A percentile compares a stretch with the other conserved stretches of the same genome.
phyloP scores from a whole-genome alignment of 2,113 vertebrate genomes.

The Sarotherodon lohbergeri region DNA sequence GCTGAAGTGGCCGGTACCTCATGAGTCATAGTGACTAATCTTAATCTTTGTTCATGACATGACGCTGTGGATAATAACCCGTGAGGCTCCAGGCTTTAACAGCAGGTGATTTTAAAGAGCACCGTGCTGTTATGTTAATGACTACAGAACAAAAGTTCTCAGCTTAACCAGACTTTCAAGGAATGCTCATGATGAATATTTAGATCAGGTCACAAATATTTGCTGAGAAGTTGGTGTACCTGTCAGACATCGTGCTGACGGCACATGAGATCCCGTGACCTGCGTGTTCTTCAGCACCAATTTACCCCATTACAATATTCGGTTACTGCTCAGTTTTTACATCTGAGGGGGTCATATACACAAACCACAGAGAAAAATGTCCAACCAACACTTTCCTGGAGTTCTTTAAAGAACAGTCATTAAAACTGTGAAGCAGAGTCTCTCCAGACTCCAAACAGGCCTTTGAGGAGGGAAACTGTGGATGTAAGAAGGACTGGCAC shows the following conservation, averaged over 20 bases:
- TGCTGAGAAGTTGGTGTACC: background rate
- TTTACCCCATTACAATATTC: background rate
- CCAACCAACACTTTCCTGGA: background rate
- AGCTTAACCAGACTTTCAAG: background rate
- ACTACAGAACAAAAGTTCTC: background rate
- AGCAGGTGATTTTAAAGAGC: background rate
- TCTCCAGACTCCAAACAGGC: background rate
- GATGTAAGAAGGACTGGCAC: background rate
- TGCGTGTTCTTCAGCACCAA: background rate
- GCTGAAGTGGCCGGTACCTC: background rate
- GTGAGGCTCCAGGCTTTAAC: background rate
- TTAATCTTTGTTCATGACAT: background rate
- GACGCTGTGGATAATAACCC: background rate
- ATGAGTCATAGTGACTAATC: background rate
- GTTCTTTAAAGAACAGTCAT: background rate
- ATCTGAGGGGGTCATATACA: background rate
- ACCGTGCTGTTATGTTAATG: background rate
- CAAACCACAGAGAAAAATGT: background rate
- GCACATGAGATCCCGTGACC: background rate
- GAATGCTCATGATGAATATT: background rate
- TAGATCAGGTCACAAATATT: background rate
- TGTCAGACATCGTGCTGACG: background rate
- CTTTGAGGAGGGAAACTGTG: background rate
- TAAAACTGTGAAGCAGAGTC: background rate
- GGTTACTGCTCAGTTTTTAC: background rate